Evolutionary conservation across 2,888 invertebrate genomes (phyloP), one percentile per base, ranked within the genome.

Genomic region (Phaedon cochleariae): DNA sequence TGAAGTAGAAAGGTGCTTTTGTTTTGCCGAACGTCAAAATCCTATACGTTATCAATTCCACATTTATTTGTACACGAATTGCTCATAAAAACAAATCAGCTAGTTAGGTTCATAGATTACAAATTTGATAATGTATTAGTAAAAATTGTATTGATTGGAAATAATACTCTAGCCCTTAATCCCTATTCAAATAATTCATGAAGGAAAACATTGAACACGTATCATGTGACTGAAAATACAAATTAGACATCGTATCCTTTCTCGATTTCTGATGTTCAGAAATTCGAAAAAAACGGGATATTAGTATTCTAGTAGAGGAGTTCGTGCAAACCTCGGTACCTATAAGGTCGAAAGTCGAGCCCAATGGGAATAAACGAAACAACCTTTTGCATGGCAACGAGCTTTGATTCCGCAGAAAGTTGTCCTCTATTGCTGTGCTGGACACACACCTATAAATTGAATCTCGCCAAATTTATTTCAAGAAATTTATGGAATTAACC

Each of bases 301-400:
- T 80, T 79, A 80, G 80, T 80, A 80, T 81, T 80, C 80, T 73
- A 74, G 68, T 64, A 73, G 73, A 73, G 71, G 69, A 72, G 69
- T 67, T 68, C 71, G 74, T 74, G 76, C 76, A 79, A 78, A 79
- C 79, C 80, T 79, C 78, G 76, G 77, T 73, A n/a, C n/a, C n/a
- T n/a, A 78, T 77, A 75, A 80, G 78, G 79, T 80, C 77, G 80
- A 78, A 79, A 80, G 78, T 79, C 77, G 76, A 75, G 74, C 76
- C 79, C 51, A 78, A 54, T 62, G 79, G 76, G 79, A 77, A 65
- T 66, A 67, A 74, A 73, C 71, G 69, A 76, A 75, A 74, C 76
- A 79, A 79, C 78, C 77, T 76, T 77, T 75, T 73, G 78, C 78
- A 79, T 79, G 77, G 76, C 77, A 79, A 79, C 78, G 74, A 76